Evolutionary conservation across 2,797 vertebrate species (phyloP).

Genomic region (Carcharodon carcharias): DNA sequence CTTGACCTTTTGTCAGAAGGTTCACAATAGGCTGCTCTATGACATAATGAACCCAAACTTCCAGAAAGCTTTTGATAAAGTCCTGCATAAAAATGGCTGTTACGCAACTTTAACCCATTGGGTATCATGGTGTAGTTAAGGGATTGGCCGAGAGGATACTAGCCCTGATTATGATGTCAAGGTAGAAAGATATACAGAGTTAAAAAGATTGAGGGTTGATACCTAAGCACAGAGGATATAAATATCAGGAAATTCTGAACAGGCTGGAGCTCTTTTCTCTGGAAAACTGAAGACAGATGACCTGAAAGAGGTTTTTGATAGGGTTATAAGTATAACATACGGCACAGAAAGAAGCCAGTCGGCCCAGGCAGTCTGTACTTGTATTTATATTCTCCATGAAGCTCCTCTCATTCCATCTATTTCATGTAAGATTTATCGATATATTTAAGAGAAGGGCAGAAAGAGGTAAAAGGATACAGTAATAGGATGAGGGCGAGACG

Average conservation of each 20-base stretch:
- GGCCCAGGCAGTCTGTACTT: background rate
- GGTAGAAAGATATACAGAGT: background rate
- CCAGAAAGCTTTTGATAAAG: background rate
- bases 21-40: conserved; percentile 30
- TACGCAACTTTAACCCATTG: background rate
- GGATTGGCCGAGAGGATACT: background rate
- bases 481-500: too few species aligned
- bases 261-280: background rate
- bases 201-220: background rate
- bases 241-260: background rate
- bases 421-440: too few species aligned
- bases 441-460: too few species aligned
- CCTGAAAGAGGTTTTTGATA: background rate
- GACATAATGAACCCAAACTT: background rate
- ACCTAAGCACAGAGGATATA: background rate
- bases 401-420: background rate
- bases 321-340: background rate
- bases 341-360: background rate
- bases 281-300: background rate
- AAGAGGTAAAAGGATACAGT: too few species aligned
- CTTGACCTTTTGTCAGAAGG: background rate
- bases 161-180: background rate
- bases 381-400: background rate
- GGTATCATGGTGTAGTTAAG: background rate
- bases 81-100: background rate